Evolutionary conservation across 1,140 invertebrate genomes (phyloP).

Genomic region (Gonatopus flavifemur): DNA sequence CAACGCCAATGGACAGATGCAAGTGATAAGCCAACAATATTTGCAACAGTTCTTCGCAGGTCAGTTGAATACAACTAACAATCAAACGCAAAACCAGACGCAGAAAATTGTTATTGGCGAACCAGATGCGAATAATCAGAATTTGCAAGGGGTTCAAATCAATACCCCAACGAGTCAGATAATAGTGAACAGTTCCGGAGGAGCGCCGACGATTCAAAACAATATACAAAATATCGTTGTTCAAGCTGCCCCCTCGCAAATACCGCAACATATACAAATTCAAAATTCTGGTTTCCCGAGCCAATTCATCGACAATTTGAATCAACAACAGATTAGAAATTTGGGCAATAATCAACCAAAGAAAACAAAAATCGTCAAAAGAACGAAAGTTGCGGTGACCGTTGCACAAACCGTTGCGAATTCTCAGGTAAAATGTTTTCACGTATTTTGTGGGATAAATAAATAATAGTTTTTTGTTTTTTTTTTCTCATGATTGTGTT

Average conservation of each 20-base stretch:
- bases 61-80: constrained; percentile 40
- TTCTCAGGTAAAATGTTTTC: constrained; percentile 33
- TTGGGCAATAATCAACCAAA: constrained; percentile 45
- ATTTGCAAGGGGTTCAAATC: constrained; percentile 53
- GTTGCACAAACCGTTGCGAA: constrained; percentile 32
- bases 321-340: constrained; percentile 55
- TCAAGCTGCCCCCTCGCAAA: constrained; percentile 52
- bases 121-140: constrained; percentile 46
- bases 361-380: constrained; percentile 50
- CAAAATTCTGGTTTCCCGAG: constrained; percentile 54
- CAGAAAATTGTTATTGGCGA: constrained; percentile 56
- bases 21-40: constrained; percentile 54
- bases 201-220: constrained; percentile 56
- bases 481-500: neutral
- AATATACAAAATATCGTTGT: constrained; percentile 58
- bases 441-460: neutral
- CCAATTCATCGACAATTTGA: constrained; percentile 56
- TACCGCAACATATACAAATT: constrained; percentile 55
- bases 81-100: constrained; percentile 46
- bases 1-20: constrained; percentile 56
- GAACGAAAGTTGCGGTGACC: constrained; percentile 41
- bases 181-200: constrained; percentile 56
- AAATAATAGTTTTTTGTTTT: neutral
- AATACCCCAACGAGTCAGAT: constrained; percentile 58
- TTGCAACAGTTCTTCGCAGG: constrained; percentile 52